Evolutionary conservation across 2,888 invertebrate genomes (phyloP).

Genomic region (Agrilus biguttatus): DNA sequence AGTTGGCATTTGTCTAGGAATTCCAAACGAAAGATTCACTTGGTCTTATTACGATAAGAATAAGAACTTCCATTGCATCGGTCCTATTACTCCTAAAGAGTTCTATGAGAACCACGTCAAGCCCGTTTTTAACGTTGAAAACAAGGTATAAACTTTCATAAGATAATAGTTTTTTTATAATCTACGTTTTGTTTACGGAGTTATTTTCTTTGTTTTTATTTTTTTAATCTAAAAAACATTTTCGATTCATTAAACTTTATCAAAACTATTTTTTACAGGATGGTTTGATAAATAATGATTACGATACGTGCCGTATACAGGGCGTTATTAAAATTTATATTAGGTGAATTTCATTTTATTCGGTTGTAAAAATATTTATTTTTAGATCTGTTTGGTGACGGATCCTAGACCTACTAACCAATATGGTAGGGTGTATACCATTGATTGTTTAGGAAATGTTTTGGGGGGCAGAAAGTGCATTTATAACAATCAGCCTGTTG

Average conservation of each 20-base stretch:
- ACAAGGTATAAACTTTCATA: slow-evolving; percentile 43
- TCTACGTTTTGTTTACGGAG: too few relatives aligned
- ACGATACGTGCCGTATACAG: too few relatives aligned
- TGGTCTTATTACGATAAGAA: slow-evolving; percentile 79
- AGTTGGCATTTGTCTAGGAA: slow-evolving; percentile 70
- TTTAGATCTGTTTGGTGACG: slow-evolving; percentile 68
- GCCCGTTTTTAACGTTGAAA: slow-evolving; percentile 63
- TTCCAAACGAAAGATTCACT: slow-evolving; percentile 63
- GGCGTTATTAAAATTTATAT: too few relatives aligned
- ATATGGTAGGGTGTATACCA: slow-evolving; percentile 69
- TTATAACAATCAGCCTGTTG: slow-evolving; percentile 80
- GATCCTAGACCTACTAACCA: slow-evolving; percentile 70
- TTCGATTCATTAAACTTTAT: too few relatives aligned
- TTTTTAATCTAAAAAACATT: too few relatives aligned
- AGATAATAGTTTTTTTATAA: too few relatives aligned
- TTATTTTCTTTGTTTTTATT: too few relatives aligned
- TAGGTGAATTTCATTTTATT: too few relatives aligned
- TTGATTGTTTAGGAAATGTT: slow-evolving; percentile 80
- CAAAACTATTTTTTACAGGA: too few relatives aligned
- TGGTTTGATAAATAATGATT: too few relatives aligned
- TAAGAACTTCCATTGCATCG: slow-evolving; percentile 58
- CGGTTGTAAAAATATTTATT: slow-evolving; percentile 1
- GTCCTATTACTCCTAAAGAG: slow-evolving; percentile 60
- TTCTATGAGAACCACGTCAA: slow-evolving; percentile 71
- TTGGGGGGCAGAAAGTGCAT: slow-evolving; percentile 64